Percentiles rank a stretch among this genome's conserved stretches.
Conservation (phyloP, 1,140 invertebrate species). For the Megalopta genalis region DNA sequence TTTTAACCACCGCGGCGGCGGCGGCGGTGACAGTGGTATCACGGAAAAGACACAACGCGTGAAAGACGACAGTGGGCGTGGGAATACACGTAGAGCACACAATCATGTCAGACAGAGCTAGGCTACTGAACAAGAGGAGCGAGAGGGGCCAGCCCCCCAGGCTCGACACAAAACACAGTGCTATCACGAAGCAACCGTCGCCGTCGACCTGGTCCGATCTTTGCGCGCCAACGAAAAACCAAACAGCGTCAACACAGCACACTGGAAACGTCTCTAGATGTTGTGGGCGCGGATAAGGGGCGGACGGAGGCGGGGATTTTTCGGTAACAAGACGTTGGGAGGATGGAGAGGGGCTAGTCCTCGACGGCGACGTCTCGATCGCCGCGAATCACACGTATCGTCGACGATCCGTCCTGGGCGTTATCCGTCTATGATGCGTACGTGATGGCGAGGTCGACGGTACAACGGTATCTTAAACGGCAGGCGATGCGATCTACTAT, state of each 20-base stretch:
- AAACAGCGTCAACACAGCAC: too few relatives aligned
- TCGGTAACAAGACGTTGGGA: too few relatives aligned
- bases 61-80: constrained; percentile 3
- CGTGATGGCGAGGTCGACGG: constrained; percentile 66
- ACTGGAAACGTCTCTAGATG: too few relatives aligned
- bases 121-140: constrained; percentile 69
- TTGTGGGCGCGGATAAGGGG: too few relatives aligned
- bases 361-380: constrained; percentile 47
- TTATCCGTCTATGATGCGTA: constrained; percentile 48
- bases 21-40: neutral
- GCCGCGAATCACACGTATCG: constrained; percentile 64
- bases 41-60: neutral
- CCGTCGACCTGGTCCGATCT: neutral
- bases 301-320: too few relatives aligned
- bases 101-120: constrained; percentile 53
- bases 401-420: constrained; percentile 61
- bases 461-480: constrained; percentile 75
- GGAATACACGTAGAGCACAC: constrained; percentile 46
- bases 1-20: neutral
- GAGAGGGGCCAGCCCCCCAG: constrained; percentile 66
- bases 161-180: constrained; percentile 73
- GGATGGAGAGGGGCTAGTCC: neutral
- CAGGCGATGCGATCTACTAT: constrained; percentile 78
- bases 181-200: constrained; percentile 67
- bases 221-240: neutral